Evolutionary conservation across 2,113 vertebrate species (phyloP), one percentile per base, ranked within the genome.

Genomic region (Sinocyclocheilus anshuiensis): DNA sequence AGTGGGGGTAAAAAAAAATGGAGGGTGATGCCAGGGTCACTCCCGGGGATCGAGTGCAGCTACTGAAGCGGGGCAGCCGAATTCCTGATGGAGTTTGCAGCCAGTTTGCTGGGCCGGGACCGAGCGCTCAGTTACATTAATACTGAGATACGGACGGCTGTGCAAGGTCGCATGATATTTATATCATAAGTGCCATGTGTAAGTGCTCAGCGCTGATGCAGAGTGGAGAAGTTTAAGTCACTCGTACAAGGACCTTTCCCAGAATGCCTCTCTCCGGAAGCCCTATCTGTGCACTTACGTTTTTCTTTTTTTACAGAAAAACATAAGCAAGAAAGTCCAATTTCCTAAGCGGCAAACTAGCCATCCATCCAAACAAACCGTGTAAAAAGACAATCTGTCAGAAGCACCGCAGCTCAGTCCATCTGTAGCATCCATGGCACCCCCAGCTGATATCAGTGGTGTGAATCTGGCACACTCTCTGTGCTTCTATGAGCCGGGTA

Each of bases 1-100:
- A 90, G 29, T 78, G 83, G 87, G 86, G 86, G 86, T 87, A 86
- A 90, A 87, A 45, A 45, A 45, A 90, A 89, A 91, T 91, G 81
- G 88, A 88, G 85, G 81, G 88, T 79, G 89, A 89, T 71, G 50
- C 81, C 77, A 74, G 90, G 90, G 81, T 88, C 84, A 83, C 45
- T 88, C 75, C 74, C 2, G n/a, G 77, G 82, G 77, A 53, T 75
- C 76, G 83, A 88, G 57, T 76, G 45, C 55, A n/a, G 78, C 74
- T 86, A 87, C 76, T 86, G 83, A 85, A 87, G 86, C 77, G 75
- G 78, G 76, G 81, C 53, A 10, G 9, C 11, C 15, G 57, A 81
- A 84, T 87, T 86, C 76, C 45, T 45, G 26, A 20, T 50, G 57
- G 77, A 84, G 82, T 86, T 84, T 71, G 33, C 33, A 71, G 81